Percentiles rank a stretch among this genome's conserved stretches.
Evolutionary conservation across 2,888 invertebrate species (phyloP).

Genomic region (Horisme vitalbata): DNA sequence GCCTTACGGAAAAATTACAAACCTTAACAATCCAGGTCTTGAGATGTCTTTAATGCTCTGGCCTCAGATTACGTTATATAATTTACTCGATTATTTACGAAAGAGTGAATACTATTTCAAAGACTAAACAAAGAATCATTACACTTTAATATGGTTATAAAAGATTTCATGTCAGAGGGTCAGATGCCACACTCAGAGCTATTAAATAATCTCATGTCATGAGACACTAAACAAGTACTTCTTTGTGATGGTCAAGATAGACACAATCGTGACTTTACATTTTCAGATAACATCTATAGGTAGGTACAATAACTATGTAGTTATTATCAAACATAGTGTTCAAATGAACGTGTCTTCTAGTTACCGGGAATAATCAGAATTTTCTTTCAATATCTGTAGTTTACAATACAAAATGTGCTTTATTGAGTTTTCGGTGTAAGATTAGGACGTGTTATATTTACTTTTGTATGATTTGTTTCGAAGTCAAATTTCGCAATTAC

Average conservation of each 20-base stretch:
- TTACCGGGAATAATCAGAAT: conserved; percentile 10
- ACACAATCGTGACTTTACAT: conserved; percentile 34
- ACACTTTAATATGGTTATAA: conserved; percentile 13
- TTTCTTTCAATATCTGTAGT: conserved; percentile 16
- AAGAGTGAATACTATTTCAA: not conserved
- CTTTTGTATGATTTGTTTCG: conserved; percentile 12
- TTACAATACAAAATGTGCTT: conserved; percentile 26
- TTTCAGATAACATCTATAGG: conserved; percentile 32
- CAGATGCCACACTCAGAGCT: conserved; percentile 13
- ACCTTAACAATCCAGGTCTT: too few relatives aligned
- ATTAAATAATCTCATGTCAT: conserved; percentile 20
- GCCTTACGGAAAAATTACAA: too few relatives aligned
- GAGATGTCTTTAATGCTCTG: too few relatives aligned
- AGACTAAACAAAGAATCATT: conserved; percentile 27
- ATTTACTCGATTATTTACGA: too few relatives aligned
- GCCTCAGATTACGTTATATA: too few relatives aligned
- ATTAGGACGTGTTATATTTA: conserved; percentile 27
- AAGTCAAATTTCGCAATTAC: conserved; percentile 11
- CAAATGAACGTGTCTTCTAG: conserved; percentile 19
- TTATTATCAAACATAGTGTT: conserved; percentile 11
- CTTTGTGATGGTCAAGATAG: conserved; percentile 33
- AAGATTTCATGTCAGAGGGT: conserved; percentile 16
- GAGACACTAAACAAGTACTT: conserved; percentile 17
- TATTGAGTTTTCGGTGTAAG: conserved; percentile 18
- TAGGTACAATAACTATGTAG: conserved; percentile 24